Conservation (phyloP, 2,113 vertebrate species). For the Mormoops blainvillei region DNA sequence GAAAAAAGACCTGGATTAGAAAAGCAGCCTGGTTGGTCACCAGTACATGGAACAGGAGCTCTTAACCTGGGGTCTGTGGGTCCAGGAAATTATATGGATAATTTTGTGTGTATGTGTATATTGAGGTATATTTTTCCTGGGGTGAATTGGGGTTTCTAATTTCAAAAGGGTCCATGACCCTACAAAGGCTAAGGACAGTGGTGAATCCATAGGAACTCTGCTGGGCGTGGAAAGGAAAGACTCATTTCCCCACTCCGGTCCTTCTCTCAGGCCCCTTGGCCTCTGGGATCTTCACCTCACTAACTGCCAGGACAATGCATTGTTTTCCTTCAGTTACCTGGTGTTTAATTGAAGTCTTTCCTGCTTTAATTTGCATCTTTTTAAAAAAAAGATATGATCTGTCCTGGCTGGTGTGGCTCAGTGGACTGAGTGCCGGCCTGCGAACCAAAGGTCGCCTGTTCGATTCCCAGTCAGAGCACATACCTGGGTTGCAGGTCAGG, state of each 20-base stretch:
- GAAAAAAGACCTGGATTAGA: background rate
- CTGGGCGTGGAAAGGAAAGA: background rate
- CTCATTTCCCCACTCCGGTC: background rate
- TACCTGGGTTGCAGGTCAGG: too few species aligned
- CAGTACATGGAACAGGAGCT: background rate
- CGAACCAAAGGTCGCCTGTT: too few species aligned
- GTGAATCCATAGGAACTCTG: background rate
- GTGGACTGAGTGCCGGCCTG: too few species aligned
- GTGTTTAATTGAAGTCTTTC: background rate
- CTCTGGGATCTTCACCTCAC: background rate
- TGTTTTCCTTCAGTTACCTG: background rate
- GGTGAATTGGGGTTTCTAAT: background rate
- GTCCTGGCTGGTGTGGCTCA: too few species aligned
- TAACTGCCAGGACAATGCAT: background rate
- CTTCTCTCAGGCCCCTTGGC: background rate
- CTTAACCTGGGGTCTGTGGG: background rate
- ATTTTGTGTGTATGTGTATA: background rate
- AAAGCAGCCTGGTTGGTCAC: background rate
- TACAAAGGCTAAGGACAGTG: background rate
- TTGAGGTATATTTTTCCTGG: background rate
- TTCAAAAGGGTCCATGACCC: background rate
- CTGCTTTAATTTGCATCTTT: background rate
- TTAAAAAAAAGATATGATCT: too few species aligned
- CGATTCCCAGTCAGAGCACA: too few species aligned
- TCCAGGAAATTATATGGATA: background rate